These are phyloP conservation scores for Ictalurus punctatus DNA, from an alignment of 2,113 vertebrate genomes.

Conservation along the genomic window DNA sequence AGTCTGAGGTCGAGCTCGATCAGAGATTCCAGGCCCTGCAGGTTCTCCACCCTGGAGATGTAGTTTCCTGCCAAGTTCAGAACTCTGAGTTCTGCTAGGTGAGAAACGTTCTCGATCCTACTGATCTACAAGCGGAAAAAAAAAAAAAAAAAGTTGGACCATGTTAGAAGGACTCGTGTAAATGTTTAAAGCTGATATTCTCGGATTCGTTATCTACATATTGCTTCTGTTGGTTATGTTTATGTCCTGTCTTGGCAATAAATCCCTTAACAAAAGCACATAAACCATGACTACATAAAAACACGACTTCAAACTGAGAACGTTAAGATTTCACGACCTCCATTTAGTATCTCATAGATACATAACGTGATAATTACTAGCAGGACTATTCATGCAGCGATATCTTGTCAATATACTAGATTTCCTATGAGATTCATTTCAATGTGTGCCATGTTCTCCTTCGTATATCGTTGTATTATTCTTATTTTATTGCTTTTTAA, in stretches of 20 bases:
- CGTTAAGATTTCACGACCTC: not conserved
- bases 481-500: not conserved
- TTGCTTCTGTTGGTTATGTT: not conserved
- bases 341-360: not conserved
- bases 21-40: constrained; percentile 83
- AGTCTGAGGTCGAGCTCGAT: constrained; percentile 87
- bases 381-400: not conserved
- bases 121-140: constrained; percentile 75
- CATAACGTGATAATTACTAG: not conserved
- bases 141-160: constrained; percentile 18
- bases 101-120: constrained; percentile 84
- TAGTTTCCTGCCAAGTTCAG: constrained; percentile 91
- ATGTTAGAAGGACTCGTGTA: not conserved
- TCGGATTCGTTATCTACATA: not conserved
- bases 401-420: not conserved
- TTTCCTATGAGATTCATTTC: not conserved
- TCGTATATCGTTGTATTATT: not conserved
- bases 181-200: not conserved
- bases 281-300: not conserved
- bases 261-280: not conserved
- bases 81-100: constrained; percentile 82
- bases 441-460: not conserved
- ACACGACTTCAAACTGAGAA: not conserved
- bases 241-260: not conserved
- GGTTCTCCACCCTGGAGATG: constrained; percentile 82